Evolutionary conservation across 2,113 vertebrate species (phyloP), one percentile per base, ranked within the genome.

Genomic region (Callocephalon fimbriatum): DNA sequence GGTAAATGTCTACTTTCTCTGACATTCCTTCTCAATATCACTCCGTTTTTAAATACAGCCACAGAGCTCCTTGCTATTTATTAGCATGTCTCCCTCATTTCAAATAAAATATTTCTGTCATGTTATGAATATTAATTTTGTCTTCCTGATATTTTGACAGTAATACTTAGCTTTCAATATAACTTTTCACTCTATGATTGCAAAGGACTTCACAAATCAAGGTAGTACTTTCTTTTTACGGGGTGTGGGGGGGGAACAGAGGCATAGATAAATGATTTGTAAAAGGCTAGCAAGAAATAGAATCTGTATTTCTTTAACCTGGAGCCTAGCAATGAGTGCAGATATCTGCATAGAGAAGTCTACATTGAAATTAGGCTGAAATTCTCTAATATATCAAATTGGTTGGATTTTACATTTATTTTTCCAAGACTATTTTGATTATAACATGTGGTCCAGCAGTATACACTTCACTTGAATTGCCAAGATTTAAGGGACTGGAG

Each of bases 71-170:
- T 48, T 85, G 38, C n/a, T 58, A 7, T 79, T 37, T 75, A 31
- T 91, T 93, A 87, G 4, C 47, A 91, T 87, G 44, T 92, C 70
- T 96, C 20, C 37, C 40, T 90, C 32, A 65, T 65, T 82, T 85
- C 44, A 82, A 90, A 92, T 38, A 76, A 86, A 92, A 88, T 79
- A 92, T 92, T 87, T 95, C 84, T 92, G 63, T 80, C 75, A 25
- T 83, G 70, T 88, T 83, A 53, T 74, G 58, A 92, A 86, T 86
- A 66, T 78, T 95, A 82, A 88, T 92, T 90, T 90, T 70, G 58
- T 92, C 44, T 92, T 83, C 42, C 54, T 95, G 71, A 47, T 91
- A 91, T 88, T 95, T 94, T 93, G 77, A 94, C 77, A 90, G 66
- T 75, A 75, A 78, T 72, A 68, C 54, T 94, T 91, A 66, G 53